Conservation (phyloP, 2,888 invertebrate species). For the Cyrtodaria siliqua region DNA sequence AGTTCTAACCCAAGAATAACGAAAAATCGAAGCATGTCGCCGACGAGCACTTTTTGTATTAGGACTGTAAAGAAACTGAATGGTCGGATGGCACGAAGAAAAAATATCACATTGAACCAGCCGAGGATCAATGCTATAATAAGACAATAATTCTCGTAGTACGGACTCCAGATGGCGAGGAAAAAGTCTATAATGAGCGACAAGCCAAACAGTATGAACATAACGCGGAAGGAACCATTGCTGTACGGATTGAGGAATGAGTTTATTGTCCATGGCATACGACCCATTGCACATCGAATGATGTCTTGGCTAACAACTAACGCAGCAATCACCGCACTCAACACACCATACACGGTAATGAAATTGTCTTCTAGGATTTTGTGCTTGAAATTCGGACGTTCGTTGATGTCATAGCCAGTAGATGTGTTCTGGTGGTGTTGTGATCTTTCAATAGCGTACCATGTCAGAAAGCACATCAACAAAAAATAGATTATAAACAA, state of each 20-base stretch:
- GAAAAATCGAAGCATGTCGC: constrained; percentile 68
- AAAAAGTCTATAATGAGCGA: constrained; percentile 63
- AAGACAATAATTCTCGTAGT: constrained; percentile 60
- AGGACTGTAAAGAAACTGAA: constrained; percentile 78
- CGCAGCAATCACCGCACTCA: constrained; percentile 45
- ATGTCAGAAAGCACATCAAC: constrained; percentile 62
- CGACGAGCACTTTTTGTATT: constrained; percentile 71
- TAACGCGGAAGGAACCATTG: constrained; percentile 65
- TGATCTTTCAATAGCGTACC: constrained; percentile 48
- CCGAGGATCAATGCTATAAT: constrained; percentile 70
- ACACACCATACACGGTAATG: constrained; percentile 39
- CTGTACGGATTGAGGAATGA: constrained; percentile 59
- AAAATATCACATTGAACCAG: constrained; percentile 73
- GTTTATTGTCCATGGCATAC: constrained; percentile 37
- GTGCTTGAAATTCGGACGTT: constrained; percentile 25
- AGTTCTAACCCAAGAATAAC: constrained; percentile 69
- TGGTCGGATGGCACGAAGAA: constrained; percentile 66
- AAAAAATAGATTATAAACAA: constrained; percentile 65
- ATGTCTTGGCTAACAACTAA: constrained; percentile 48
- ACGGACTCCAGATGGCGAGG: constrained; percentile 24
- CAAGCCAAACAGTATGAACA: constrained; percentile 65
- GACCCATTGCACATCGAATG: constrained; percentile 22
- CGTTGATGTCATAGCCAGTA: constrained; percentile 21
- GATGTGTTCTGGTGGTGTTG: constrained; percentile 31
- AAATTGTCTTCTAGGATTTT: constrained; percentile 37